These are phyloP conservation scores for Watsonalla binaria DNA, from an alignment of 2,888 invertebrate genomes.

Conservation along the genomic window DNA sequence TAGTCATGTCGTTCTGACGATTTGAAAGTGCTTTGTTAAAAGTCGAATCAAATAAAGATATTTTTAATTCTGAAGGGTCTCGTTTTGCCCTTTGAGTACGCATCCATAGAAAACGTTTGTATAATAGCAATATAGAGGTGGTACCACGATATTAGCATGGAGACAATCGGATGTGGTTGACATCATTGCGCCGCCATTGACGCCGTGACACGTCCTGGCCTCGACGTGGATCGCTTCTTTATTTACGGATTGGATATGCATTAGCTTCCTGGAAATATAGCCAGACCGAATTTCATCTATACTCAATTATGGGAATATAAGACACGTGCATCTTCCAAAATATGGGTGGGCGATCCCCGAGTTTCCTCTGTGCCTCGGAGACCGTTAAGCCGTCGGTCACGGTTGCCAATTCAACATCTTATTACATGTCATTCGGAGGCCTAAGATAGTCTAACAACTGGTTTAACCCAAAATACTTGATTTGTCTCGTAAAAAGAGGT, in stretches of 20 bases:
- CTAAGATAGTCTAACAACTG: no score
- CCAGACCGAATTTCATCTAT: neutral
- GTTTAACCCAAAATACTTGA: no score
- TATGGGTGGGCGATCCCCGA: neutral
- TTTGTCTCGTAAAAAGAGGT: no score
- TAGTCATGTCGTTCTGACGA: no score
- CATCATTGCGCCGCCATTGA: conserved; percentile 46
- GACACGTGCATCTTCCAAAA: neutral
- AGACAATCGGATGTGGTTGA: conserved; percentile 58
- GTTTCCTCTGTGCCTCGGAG: no score
- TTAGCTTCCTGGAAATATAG: conserved; percentile 35
- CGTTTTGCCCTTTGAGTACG: conserved; percentile 32
- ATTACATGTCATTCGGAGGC: no score
- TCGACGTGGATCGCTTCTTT: conserved; percentile 42
- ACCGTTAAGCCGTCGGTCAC: no score
- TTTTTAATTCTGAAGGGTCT: no score
- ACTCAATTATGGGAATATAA: neutral
- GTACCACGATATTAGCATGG: conserved; percentile 55
- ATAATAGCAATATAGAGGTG: conserved; percentile 43
- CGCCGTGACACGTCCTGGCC: conserved; percentile 60
- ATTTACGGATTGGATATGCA: conserved; percentile 16
- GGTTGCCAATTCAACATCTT: no score
- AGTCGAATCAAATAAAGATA: no score
- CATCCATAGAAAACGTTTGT: conserved; percentile 38
- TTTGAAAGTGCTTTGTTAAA: no score